Evolutionary conservation across 2,888 invertebrate species (phyloP).

Genomic region (Mycalesis mineus): DNA sequence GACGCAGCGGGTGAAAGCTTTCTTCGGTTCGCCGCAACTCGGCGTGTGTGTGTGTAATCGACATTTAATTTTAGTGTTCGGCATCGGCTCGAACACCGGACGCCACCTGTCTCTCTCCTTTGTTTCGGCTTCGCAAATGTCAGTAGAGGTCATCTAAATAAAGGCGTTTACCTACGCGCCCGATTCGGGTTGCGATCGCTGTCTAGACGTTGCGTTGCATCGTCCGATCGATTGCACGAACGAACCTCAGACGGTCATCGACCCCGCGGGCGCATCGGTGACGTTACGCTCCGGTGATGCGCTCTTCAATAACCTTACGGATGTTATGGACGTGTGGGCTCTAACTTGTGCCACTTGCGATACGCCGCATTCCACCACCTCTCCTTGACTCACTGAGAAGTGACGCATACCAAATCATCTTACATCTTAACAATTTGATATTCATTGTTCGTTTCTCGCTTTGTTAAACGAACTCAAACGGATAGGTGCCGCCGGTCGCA

Average conservation of each 20-base stretch:
- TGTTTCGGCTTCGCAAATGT: constrained; percentile 74
- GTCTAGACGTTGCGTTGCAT: constrained; percentile 75
- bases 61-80: constrained; percentile 67
- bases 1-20: constrained; percentile 65
- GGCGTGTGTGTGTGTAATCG: constrained; percentile 48
- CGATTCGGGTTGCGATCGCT: constrained; percentile 66
- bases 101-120: constrained; percentile 72
- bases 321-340: constrained; percentile 51
- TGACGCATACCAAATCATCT: neutral
- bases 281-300: constrained; percentile 76
- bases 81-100: constrained; percentile 53
- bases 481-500: constrained; percentile 1
- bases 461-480: neutral
- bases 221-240: constrained; percentile 76
- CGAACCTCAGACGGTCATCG: constrained; percentile 73
- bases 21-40: constrained; percentile 43
- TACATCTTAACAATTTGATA: neutral
- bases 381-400: constrained; percentile 1
- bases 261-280: constrained; percentile 76
- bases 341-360: constrained; percentile 41
- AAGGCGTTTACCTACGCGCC: constrained; percentile 59
- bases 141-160: constrained; percentile 76
- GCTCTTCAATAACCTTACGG: constrained; percentile 66
- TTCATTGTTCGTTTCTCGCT: constrained; percentile 4
- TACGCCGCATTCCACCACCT: constrained; percentile 11